phyloP scores from a whole-genome alignment of 2,113 vertebrate genomes.

The Gavia stellata region DNA sequence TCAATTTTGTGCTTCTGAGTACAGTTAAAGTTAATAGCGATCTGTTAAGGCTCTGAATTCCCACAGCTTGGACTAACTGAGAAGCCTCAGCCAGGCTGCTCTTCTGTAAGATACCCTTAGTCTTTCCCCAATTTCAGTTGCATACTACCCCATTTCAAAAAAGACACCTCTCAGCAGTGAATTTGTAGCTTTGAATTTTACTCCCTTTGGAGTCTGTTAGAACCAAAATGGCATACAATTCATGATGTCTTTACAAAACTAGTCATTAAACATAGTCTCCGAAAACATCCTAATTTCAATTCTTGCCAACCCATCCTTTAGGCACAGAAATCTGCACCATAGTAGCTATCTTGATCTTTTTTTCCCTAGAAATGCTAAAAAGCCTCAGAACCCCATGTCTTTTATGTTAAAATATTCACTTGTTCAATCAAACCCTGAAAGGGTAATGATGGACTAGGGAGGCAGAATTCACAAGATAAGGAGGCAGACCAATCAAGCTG shows the following conservation, averaged over 20 bases:
- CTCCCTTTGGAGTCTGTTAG: background rate
- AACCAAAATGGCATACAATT: background rate
- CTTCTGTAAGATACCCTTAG: background rate
- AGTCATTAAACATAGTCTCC: background rate
- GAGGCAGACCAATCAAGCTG: background rate
- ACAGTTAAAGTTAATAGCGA: background rate
- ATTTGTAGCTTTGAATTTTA: background rate
- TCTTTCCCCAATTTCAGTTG: background rate
- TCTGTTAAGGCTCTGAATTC: background rate
- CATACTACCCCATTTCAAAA: background rate
- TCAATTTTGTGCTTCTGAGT: background rate
- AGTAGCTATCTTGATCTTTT: background rate
- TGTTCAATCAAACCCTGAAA: background rate
- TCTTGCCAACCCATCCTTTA: background rate
- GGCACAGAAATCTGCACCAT: background rate
- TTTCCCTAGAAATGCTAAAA: background rate
- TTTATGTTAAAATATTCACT: background rate
- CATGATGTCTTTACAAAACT: background rate
- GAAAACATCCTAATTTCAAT: background rate
- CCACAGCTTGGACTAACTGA: background rate
- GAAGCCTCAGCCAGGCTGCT: background rate
- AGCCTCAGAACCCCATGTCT: background rate
- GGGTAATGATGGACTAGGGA: background rate
- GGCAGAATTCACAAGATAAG: background rate
- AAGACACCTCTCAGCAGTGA: background rate